Base-by-base conservation (phyloP, 2,797 vertebrate species). In the Clarias pachynema region DNA sequence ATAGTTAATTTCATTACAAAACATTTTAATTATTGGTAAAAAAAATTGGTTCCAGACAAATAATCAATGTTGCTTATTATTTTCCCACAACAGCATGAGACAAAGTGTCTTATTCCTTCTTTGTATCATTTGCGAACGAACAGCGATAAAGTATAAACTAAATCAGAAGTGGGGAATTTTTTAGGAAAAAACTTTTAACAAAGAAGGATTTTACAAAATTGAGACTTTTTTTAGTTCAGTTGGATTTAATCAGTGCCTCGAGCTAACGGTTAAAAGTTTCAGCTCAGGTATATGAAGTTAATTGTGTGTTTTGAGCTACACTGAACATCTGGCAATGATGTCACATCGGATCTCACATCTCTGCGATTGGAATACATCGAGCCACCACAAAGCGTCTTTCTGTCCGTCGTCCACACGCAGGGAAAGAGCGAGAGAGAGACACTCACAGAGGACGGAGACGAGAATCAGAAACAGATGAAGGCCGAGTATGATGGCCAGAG, bases 401-500 rank as follows among this genome's bases (percentile, higher is more conserved):
- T 40, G 34, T 63, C 37, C 34, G 1, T 79, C 78, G 14, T 79
- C 1, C 60, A 79, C 78, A 44, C 0, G 8, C 34, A 44, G 26
- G 24, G 59, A 40, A 62, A 0, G 29, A 40, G n/a, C 3, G n/a
- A n/a, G n/a, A n/a, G 18, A 57, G 29, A 56, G 65, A 66, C 29
- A 0, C 20, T 79, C 22, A 16, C 5, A 0, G 57, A 79, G 0
- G 22, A 62, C 57, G n/a, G 40, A 69, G 80, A 31, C 29, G 10
- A 53, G 20, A 69, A 82, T 82, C 49, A 59, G 44, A 82, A 82
- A 70, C 80, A 82, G 80, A 81, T 68, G 63, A 62, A 79, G 31
- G 56, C 18, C 14, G 29, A 68, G 40, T 26, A 62, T 49, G 78
- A 65, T 1, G 37, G 78, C 60, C 78, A 79, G 60, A 81, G 79